Evolutionary conservation across 2,113 vertebrate species (phyloP), one percentile per base, ranked within the genome.

Genomic region (Tachysurus fulvidraco): DNA sequence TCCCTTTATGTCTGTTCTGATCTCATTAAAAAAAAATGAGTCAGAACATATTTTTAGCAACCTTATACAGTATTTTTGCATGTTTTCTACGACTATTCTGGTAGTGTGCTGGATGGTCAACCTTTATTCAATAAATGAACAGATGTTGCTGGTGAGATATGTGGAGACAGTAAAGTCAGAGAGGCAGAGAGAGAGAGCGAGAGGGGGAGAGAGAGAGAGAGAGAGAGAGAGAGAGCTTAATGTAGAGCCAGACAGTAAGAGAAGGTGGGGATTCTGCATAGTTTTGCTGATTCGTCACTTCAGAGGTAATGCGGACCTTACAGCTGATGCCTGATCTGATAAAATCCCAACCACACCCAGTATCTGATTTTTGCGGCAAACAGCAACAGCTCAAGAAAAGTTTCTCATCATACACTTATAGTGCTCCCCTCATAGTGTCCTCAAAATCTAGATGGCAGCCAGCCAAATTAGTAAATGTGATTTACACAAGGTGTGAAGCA

Each of bases 221-320:
- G 81, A 50, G 44, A 74, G 11, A n/a, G 78, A 74, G 65, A 28
- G 41, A 23, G 11, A 14, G 11, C 41, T 74, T 41, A 41, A 74
- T 46, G 41, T 46, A 64, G 60, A 78, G 69, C n/a, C 30, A 57
- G 50, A 67, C 21, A 41, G 30, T 41, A 50, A 2, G 28, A 16
- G 76, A 4, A 14, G 28, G 78, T 60, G 46, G 71, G 74, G 83
- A 62, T 7, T n/a, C 73, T 59, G 57, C 11, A 57, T 64, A 41
- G 85, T 78, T 84, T 74, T 89, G 77, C 76, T 82, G 84, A 81
- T 89, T 46, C 57, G 46, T 88, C 84, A 74, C 84, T 86, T 83
- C 19, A 82, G 69, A 83, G 77, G 55, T 62, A 50, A 71, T 76
- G 74, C 50, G 17, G 78, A 73, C 30, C 60, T 54, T 60, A 55